Percentiles rank a stretch among this genome's conserved stretches.
Evolutionary conservation across 2,113 vertebrate genomes (phyloP).

Genomic region (Casuarius casuarius): DNA sequence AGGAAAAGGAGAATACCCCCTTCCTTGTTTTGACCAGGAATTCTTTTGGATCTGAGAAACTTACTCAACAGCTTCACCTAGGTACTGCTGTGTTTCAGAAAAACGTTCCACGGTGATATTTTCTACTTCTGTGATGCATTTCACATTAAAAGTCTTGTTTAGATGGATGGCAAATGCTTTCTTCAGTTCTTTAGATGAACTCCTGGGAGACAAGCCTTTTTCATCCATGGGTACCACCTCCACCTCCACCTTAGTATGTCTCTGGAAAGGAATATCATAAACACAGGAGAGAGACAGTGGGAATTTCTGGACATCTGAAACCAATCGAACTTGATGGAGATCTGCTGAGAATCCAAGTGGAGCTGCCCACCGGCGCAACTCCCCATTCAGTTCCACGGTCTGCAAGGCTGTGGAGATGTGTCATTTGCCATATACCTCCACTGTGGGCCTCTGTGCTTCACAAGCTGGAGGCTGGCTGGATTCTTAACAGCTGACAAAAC

Average conservation of each 20-base stretch:
- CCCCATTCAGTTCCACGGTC: not conserved
- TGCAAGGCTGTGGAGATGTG: not conserved
- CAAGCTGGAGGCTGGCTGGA: not conserved
- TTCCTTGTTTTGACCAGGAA: not conserved
- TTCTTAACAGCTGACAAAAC: not conserved
- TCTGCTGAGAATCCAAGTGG: not conserved
- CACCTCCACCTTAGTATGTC: not conserved
- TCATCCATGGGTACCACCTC: not conserved
- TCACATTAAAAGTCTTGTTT: not conserved
- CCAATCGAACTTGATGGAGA: not conserved
- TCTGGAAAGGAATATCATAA: not conserved
- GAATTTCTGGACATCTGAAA: constrained; percentile 3
- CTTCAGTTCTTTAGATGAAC: not conserved
- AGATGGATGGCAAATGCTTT: not conserved
- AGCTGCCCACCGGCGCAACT: not conserved
- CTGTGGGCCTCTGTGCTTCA: accelerated
- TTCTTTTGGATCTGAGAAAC: not conserved
- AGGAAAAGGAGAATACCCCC: not conserved
- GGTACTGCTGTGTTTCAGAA: not conserved
- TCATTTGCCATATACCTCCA: not conserved
- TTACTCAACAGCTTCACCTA: not conserved
- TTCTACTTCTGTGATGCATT: not conserved
- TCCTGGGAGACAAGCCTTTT: not conserved
- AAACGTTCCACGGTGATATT: not conserved
- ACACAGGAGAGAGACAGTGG: accelerated